Base-by-base conservation (phyloP, 2,113 vertebrate genomes). In the Pica pica region DNA sequence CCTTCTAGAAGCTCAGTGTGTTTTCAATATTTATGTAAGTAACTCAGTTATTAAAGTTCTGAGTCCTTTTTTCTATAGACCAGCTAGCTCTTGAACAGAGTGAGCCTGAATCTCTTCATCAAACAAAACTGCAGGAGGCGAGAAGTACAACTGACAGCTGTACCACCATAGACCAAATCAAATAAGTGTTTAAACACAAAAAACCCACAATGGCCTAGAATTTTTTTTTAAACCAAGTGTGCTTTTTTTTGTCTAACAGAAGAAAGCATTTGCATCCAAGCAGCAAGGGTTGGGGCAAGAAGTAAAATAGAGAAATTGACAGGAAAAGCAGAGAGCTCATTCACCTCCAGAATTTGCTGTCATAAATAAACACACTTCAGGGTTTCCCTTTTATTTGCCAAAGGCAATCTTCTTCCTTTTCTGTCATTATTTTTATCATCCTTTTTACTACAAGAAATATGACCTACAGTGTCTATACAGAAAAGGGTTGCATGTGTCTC, bases 181-280 rank as follows among this genome's bases (percentile, higher is more conserved):
- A 75, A 1, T 15, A 77, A 15, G 4, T 57, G 37, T 13, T 56
- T 41, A 41, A 70, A 44, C 9, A 71, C 1, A 21, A 23, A 56
- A 67, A 52, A 41, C 2, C 0, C 16, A 67, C 0, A 6, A 61
- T 19, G 11, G 14, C 7, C 9, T 30, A 11, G 11, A 5, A 14
- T 18, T 41, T 53, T 55, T 56, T 53, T 71, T 47, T 6, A 8
- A 71, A 16, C 6, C 33, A 82, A 75, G 5, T 31, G 2, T 75
- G 10, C 0, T 21, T 23, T 39, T 44, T 71, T 63, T 44, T 7
- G 47, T 49, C 57, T 79, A 27, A 14, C 13, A 56, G 16, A 10
- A 93, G 28, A 83, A 89, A 65, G 28, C 6, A 75, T 79, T 83
- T 61, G 44, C 9, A 57, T 28, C 26, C 16, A 33, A 67, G 26